Conservation (phyloP, 1,140 invertebrate genomes). For the Eriosoma lanigerum region DNA sequence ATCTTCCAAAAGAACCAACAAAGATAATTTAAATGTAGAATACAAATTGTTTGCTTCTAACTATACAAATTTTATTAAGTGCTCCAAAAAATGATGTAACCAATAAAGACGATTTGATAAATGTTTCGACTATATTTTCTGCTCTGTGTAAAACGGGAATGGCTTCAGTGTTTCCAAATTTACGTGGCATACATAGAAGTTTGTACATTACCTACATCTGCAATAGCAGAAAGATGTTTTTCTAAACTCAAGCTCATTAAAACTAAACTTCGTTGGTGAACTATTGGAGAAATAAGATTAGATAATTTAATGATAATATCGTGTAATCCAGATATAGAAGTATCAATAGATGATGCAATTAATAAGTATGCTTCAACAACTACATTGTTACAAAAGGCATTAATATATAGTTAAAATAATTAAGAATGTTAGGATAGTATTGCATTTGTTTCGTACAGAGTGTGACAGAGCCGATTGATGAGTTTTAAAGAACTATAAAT, state of each 20-base stretch:
- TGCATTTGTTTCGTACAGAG: too few relatives aligned
- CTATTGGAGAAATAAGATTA: neutral
- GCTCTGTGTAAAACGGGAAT: neutral
- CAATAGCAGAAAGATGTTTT: neutral
- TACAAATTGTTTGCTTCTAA: slow-evolving; percentile 8
- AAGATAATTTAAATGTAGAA: neutral
- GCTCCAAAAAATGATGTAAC: neutral
- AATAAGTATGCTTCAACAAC: neutral
- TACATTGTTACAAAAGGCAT: neutral
- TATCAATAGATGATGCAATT: neutral
- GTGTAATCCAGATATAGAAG: neutral
- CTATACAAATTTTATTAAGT: neutral
- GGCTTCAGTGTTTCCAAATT: neutral
- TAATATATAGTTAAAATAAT: neutral
- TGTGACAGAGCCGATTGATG: too few relatives aligned
- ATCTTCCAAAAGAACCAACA: neutral
- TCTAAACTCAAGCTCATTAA: slow-evolving; percentile 2
- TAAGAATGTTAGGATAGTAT: neutral
- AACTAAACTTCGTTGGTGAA: neutral
- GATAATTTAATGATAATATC: slow-evolving; percentile 11
- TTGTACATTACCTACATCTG: neutral
- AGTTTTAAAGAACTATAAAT: too few relatives aligned
- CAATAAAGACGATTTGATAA: neutral
- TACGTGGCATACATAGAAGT: neutral
- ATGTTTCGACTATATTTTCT: neutral